These are phyloP conservation scores for Sanderia malayensis DNA, from an alignment of 30 jellyfish, hydroid and myxozoan genomes.

Conservation along the genomic window DNA sequence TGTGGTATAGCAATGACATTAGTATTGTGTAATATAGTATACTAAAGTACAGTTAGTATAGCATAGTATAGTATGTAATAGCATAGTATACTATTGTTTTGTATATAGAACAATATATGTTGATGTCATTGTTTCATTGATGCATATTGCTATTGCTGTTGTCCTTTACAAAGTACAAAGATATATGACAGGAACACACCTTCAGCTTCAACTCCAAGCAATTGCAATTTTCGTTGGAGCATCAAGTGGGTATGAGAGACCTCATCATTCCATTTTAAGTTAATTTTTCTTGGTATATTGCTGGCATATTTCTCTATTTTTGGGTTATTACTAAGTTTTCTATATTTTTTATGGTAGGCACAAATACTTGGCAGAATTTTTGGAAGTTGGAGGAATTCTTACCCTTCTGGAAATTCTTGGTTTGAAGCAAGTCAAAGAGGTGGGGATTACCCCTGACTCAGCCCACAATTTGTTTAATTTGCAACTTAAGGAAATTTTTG, in stretches of 20 bases:
- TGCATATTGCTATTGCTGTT: too few species aligned
- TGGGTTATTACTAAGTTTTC: not conserved
- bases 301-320: not conserved
- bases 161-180: too few species aligned
- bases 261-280: not conserved
- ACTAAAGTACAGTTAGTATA: not conserved
- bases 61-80: not conserved
- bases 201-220: slow-evolving; percentile 54
- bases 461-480: not conserved
- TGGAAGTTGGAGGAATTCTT: slow-evolving; percentile 85
- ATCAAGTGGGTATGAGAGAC: slow-evolving; percentile 74
- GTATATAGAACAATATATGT: not conserved
- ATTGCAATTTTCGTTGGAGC: slow-evolving; percentile 56
- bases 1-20: not conserved
- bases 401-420: slow-evolving; percentile 84
- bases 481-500: not conserved
- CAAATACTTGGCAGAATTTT: slow-evolving; percentile 71
- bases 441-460: not conserved
- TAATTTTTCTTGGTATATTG: too few species aligned
- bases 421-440: slow-evolving; percentile 59
- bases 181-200: slow-evolving; percentile 68
- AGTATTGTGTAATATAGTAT: too few species aligned
- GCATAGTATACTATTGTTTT: not conserved
- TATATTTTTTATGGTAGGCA: slow-evolving; percentile 41
- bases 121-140: too few species aligned